phyloP scores from a whole-genome alignment of 2,113 vertebrate genomes.

The Pterophyllum scalare region DNA sequence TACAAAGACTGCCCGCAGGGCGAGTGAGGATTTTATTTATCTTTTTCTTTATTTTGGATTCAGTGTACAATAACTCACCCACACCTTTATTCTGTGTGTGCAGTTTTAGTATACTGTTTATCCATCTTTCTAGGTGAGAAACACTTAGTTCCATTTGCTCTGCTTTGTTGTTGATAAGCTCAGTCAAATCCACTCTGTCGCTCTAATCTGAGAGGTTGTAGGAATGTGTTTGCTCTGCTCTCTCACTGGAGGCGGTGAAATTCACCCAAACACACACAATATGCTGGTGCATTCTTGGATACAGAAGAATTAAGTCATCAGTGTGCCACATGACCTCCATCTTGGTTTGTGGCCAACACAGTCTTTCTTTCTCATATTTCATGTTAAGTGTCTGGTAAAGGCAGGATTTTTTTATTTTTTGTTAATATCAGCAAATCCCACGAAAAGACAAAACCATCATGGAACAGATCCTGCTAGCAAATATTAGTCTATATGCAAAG shows the following conservation, averaged over 20 bases:
- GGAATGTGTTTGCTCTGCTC: constrained; percentile 30
- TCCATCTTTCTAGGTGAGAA: background rate
- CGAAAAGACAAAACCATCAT: background rate
- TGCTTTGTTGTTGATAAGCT: constrained; percentile 15
- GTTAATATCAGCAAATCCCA: background rate
- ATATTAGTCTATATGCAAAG: background rate
- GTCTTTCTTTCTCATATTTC: background rate
- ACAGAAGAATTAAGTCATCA: constrained; percentile 13
- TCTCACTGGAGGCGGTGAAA: background rate
- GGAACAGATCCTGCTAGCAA: background rate
- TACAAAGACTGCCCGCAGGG: too few relatives aligned
- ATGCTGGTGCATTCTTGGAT: background rate
- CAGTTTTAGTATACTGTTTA: background rate
- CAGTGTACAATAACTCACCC: background rate
- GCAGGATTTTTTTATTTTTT: background rate
- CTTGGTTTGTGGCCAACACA: background rate
- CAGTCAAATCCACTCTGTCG: constrained; percentile 11
- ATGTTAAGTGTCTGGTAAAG: background rate
- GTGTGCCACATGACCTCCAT: background rate
- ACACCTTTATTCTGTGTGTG: background rate
- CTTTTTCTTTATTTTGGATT: too few relatives aligned
- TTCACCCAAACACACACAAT: constrained; percentile 18
- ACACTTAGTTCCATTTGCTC: constrained; percentile 19
- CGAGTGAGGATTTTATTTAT: too few relatives aligned
- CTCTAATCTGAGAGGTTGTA: constrained; percentile 39